Conservation (phyloP, 92 coral and sea anemone genomes). For the Isaurus tuberculatus region DNA sequence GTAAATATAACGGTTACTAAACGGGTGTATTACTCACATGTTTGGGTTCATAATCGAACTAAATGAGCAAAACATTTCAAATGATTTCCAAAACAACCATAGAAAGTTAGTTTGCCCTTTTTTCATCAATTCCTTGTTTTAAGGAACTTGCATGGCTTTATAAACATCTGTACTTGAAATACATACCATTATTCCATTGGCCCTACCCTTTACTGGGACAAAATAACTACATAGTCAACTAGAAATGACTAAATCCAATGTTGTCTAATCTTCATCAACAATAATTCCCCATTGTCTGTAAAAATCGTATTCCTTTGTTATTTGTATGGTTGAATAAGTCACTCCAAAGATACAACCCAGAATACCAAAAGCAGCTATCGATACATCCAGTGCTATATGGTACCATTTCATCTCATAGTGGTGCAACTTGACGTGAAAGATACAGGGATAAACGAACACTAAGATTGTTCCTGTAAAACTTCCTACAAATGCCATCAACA, state of each 20-base stretch:
- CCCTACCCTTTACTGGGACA: not conserved
- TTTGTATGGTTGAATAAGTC: slow-evolving; percentile 77
- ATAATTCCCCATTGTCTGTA: slow-evolving; percentile 93
- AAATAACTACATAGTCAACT: not conserved
- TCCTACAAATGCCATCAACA: slow-evolving; percentile 91
- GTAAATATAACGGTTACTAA: too few relatives aligned
- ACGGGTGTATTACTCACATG: too few relatives aligned
- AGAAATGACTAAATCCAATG: not conserved
- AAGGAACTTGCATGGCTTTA: too few relatives aligned
- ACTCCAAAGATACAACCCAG: slow-evolving; percentile 83
- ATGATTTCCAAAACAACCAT: too few relatives aligned
- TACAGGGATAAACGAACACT: slow-evolving; percentile 84
- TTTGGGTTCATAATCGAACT: too few relatives aligned
- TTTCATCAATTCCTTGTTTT: too few relatives aligned
- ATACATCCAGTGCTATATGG: slow-evolving; percentile 68
- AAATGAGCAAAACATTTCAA: too few relatives aligned
- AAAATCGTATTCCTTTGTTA: slow-evolving; percentile 88
- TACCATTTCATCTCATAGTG: slow-evolving; percentile 81
- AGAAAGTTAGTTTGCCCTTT: too few relatives aligned
- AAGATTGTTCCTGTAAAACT: slow-evolving; percentile 90
- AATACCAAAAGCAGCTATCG: slow-evolving; percentile 73
- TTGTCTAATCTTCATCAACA: slow-evolving; percentile 68
- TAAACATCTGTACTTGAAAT: too few relatives aligned
- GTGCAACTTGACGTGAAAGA: slow-evolving; percentile 85
- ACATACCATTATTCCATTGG: not conserved